Evolutionary conservation across 2,888 invertebrate species (phyloP).

Genomic region (Chouioia cunea): DNA sequence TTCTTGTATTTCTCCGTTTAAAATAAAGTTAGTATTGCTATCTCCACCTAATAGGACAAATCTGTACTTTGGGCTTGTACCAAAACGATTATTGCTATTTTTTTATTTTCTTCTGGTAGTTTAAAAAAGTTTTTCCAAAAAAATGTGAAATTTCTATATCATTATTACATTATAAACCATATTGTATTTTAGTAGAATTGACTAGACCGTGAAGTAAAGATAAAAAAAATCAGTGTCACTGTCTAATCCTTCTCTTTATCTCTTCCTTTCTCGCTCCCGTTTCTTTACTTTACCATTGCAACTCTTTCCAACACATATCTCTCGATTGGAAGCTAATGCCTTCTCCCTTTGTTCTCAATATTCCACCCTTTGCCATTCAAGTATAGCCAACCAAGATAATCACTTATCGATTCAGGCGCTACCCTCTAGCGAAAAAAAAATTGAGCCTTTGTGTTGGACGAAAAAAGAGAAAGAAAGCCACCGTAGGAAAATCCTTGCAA

Average conservation of each 20-base stretch:
- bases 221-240: slow-evolving; percentile 12
- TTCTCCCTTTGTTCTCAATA: slow-evolving; percentile 19
- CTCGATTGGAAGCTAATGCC: slow-evolving; percentile 2
- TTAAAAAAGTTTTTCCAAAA: too few species aligned
- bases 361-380: slow-evolving; percentile 1
- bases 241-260: slow-evolving; percentile 22
- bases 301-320: background rate
- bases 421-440: slow-evolving; percentile 3
- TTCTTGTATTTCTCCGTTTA: too few species aligned
- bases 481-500: slow-evolving; percentile 36
- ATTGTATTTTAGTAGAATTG: too few species aligned
- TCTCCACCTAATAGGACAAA: too few species aligned
- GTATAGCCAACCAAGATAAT: slow-evolving; percentile 17
- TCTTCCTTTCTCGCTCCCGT: slow-evolving; percentile 11
- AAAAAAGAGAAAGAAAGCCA: slow-evolving; percentile 15
- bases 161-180: too few species aligned
- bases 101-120: too few species aligned
- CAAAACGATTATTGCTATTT: too few species aligned
- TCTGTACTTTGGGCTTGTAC: too few species aligned
- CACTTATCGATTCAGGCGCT: slow-evolving; percentile 32
- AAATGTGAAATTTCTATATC: too few species aligned
- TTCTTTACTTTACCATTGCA: too few species aligned
- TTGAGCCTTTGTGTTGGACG: background rate
- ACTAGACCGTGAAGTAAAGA: background rate
- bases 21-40: too few species aligned